Base-by-base conservation (phyloP, 2,797 vertebrate genomes). In the Adelosebastes latens region DNA sequence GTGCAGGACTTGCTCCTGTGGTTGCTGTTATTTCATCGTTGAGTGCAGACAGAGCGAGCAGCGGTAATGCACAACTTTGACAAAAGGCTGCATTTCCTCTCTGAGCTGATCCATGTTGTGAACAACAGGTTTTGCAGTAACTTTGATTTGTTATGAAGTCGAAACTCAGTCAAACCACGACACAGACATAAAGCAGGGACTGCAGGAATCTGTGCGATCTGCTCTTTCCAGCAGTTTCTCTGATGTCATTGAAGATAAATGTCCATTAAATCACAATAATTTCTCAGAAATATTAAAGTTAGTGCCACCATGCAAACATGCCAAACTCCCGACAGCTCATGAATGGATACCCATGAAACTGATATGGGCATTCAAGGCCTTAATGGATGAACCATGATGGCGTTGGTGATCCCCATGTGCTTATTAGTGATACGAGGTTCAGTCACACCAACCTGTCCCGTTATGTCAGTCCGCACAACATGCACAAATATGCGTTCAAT, bases 71-170 rank as follows among this genome's bases (percentile, higher is more conserved):
- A 53, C 18, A 53, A 39, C 22, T 65, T 12, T 60, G 34, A 63
- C 34, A 75, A 79, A 74, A 62, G 13, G 61, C 32, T 75, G 34
- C 34, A 72, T 32, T 69, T 82, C 22, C 12, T 29, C 25, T 6
- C 56, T 56, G 32, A 61, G 59, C 36, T 12, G 22, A 77, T 73
- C 55, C 53, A 39, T 27, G 73, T 31, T 14, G 29, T 24, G 39
- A 75, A 75, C 52, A 72, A 67, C 63, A 62, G 56, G 27, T 65
- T 27, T 24, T 34, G 8, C 27, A 46, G 11, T 42, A 9, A 52
- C 58, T 72, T 22, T 39, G 22, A 46, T 55, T 53, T 8, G 14
- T 11, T 49, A 32, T 49, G 18, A 34, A 71, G 36, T 60, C 53
- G 49, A 18, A 67, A 49, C 24, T 68, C 22, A 20, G 63, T 68